Conservation (phyloP, 1,140 invertebrate species). For the Heliconius nattereri region DNA sequence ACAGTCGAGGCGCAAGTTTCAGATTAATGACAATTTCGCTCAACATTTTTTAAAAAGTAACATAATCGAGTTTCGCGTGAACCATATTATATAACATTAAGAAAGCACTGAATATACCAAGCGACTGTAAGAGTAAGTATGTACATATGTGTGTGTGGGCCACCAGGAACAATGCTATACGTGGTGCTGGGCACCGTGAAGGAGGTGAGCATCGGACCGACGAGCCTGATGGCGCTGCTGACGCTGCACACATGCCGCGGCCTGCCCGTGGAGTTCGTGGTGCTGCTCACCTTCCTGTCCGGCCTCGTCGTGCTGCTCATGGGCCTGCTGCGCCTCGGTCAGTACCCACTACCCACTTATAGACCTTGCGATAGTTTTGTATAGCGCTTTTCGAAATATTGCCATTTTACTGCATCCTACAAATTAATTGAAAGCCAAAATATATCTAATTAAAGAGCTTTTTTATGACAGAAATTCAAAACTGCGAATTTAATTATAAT, state of each 20-base stretch:
- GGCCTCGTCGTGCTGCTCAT: constrained; percentile 90
- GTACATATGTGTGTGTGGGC: not conserved
- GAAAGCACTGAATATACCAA: not conserved
- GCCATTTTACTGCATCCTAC: not conserved
- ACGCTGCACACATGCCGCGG: constrained; percentile 88
- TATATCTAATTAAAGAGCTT: not conserved
- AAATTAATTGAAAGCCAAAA: not conserved
- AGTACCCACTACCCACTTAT: not conserved
- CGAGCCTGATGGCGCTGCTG: constrained; percentile 91
- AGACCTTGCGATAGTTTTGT: not conserved
- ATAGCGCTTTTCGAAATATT: not conserved
- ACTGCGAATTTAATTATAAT: not conserved
- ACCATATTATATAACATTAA: not conserved
- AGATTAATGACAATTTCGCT: not conserved
- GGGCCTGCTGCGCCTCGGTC: constrained; percentile 91
- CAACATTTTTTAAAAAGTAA: not conserved
- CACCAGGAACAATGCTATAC: constrained; percentile 92
- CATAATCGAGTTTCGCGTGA: not conserved
- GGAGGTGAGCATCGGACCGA: constrained; percentile 95
- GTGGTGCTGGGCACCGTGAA: constrained; percentile 93
- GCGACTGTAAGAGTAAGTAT: not conserved
- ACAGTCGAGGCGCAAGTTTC: not conserved
- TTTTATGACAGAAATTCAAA: not conserved
- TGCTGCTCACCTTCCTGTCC: constrained; percentile 90
- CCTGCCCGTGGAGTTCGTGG: constrained; percentile 87